Percentiles rank a stretch among this genome's conserved stretches.
Conservation (phyloP, 2,797 vertebrate species). For the Odontamblyopus rebecca region DNA sequence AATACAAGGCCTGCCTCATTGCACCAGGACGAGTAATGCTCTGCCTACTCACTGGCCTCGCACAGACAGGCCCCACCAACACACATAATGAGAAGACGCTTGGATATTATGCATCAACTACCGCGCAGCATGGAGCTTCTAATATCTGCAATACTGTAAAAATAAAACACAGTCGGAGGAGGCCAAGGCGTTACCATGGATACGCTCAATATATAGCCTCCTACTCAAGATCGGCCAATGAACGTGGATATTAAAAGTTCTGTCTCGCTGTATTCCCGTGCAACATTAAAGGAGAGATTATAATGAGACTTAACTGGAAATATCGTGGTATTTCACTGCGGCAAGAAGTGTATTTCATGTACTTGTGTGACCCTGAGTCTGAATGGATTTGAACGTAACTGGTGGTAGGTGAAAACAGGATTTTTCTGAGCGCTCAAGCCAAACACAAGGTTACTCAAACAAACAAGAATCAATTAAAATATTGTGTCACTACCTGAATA, state of each 20-base stretch:
- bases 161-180: neutral
- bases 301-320: too few relatives aligned
- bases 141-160: neutral
- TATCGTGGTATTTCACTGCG: too few relatives aligned
- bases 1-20: constrained; percentile 73
- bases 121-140: neutral
- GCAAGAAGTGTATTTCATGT: too few relatives aligned
- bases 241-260: neutral
- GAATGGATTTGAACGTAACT: too few relatives aligned
- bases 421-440: too few relatives aligned
- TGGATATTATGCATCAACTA: constrained; percentile 17
- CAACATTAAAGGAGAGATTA: neutral
- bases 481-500: too few relatives aligned
- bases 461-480: too few relatives aligned
- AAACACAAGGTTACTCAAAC: too few relatives aligned
- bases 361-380: too few relatives aligned
- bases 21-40: constrained; percentile 71
- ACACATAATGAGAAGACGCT: constrained; percentile 34
- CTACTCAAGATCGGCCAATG: neutral
- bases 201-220: neutral
- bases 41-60: constrained; percentile 47
- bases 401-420: too few relatives aligned
- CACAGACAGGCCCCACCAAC: constrained; percentile 35
- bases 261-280: neutral
- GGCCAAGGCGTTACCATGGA: constrained; percentile 4